phyloP scores from a whole-genome alignment of 2,797 vertebrate genomes.

The Cirrhinus mrigala region DNA sequence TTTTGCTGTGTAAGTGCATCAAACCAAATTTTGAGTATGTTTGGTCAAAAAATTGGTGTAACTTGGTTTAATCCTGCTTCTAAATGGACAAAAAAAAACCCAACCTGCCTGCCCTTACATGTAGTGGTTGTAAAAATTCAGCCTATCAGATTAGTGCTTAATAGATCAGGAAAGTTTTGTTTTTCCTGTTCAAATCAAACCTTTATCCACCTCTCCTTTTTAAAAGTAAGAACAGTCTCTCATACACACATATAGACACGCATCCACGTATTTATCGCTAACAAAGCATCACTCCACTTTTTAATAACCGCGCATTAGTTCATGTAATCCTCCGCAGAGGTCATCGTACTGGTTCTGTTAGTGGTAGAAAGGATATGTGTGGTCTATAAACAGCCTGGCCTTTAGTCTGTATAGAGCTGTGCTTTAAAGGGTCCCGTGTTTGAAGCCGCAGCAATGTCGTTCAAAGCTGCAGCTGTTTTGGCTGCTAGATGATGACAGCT shows the following conservation, averaged over 20 bases:
- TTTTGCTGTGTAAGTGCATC: too few relatives aligned
- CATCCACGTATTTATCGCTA: background rate
- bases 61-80: background rate
- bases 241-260: background rate
- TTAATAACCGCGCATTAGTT: background rate
- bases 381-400: conserved; percentile 57
- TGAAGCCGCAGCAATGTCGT: conserved; percentile 83
- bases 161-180: background rate
- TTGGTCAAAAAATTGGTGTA: background rate
- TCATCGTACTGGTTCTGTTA: conserved; percentile 22
- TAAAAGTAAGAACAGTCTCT: background rate
- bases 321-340: conserved; percentile 12
- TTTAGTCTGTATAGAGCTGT: conserved; percentile 79
- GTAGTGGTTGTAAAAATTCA: background rate
- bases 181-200: background rate
- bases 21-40: background rate
- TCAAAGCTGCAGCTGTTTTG: conserved; percentile 88
- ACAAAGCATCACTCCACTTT: conserved; percentile 1
- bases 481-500: conserved; percentile 86
- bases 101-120: background rate
- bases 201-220: background rate
- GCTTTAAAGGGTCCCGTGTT: conserved; percentile 81
- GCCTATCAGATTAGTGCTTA: background rate
- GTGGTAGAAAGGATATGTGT: conserved; percentile 16
- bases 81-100: background rate